Evolutionary conservation across 2,888 invertebrate genomes (phyloP).

Genomic region (Caenorhabditis auriculariae): DNA sequence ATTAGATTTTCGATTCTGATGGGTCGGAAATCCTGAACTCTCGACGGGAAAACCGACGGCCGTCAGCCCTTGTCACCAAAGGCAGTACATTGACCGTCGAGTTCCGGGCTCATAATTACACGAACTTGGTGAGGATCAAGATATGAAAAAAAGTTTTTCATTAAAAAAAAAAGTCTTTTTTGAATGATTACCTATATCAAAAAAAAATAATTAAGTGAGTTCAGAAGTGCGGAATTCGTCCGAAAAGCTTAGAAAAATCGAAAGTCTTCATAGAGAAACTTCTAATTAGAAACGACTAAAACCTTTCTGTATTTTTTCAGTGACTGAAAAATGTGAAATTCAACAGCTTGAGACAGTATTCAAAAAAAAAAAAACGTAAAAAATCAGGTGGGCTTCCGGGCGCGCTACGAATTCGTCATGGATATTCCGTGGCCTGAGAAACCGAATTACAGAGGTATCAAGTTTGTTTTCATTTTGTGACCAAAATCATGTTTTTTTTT

Average conservation of each 20-base stretch:
- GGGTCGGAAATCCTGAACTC: constrained; percentile 31
- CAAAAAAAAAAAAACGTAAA: neutral
- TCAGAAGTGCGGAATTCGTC: no score
- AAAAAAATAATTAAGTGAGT: no score
- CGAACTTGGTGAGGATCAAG: constrained; percentile 27
- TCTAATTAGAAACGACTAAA: no score
- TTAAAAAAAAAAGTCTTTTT: no score
- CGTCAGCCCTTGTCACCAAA: constrained; percentile 34
- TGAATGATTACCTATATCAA: no score
- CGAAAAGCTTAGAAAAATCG: no score
- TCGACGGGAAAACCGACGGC: constrained; percentile 29
- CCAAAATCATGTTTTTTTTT: no score
- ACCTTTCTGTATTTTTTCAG: no score
- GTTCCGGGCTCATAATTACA: constrained; percentile 40
- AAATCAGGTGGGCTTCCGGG: constrained; percentile 39
- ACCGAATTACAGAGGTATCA: constrained; percentile 25
- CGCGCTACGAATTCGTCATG: constrained; percentile 43
- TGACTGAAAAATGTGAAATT: no score
- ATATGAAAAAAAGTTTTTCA: no score
- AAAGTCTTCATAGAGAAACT: no score
- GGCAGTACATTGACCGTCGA: constrained; percentile 29
- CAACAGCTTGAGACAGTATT: neutral
- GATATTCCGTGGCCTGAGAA: constrained; percentile 28
- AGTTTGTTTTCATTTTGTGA: no score
- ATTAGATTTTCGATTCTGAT: constrained; percentile 39